Evolutionary conservation across 1,140 invertebrate genomes (phyloP).

Genomic region (Drosophila nannoptera): DNA sequence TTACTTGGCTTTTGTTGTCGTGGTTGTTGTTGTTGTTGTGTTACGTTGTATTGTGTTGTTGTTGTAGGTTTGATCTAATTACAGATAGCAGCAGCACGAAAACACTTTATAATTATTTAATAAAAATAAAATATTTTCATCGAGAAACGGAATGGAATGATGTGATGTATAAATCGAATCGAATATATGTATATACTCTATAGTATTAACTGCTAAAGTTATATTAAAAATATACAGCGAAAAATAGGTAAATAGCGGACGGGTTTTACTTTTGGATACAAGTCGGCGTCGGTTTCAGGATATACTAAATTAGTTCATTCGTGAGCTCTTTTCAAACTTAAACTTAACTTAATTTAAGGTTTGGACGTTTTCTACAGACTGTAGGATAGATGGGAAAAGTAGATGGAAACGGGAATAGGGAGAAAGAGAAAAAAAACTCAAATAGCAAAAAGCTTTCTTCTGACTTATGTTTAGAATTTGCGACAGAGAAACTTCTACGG

Average conservation of each 20-base stretch:
- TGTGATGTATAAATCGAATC: constrained; percentile 39
- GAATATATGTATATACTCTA: constrained; percentile 3
- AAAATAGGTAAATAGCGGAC: constrained; percentile 35
- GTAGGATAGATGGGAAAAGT: neutral
- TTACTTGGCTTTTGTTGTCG: too few species aligned
- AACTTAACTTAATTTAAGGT: constrained; percentile 66
- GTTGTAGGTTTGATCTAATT: constrained; percentile 28
- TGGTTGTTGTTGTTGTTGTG: constrained; percentile 18
- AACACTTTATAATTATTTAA: constrained; percentile 73
- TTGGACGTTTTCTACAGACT: constrained; percentile 53
- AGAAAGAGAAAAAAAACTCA: constrained; percentile 4
- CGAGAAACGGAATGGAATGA: constrained; percentile 22
- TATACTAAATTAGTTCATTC: constrained; percentile 39
- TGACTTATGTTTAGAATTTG: constrained; percentile 11
- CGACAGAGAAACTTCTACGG: constrained; percentile 29
- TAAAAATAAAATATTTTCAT: constrained; percentile 67
- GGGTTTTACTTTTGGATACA: constrained; percentile 15
- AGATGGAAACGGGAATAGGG: constrained; percentile 1
- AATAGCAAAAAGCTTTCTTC: constrained; percentile 3
- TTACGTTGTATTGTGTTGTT: constrained; percentile 28
- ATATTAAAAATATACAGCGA: constrained; percentile 66
- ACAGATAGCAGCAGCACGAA: constrained; percentile 42
- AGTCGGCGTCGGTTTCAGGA: constrained; percentile 19
- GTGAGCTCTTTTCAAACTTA: constrained; percentile 51
- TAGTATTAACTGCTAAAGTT: constrained; percentile 32